Evolutionary conservation across 1,140 invertebrate species (phyloP), one percentile per base, ranked within the genome.

Genomic region (Aphaenogaster floridana): DNA sequence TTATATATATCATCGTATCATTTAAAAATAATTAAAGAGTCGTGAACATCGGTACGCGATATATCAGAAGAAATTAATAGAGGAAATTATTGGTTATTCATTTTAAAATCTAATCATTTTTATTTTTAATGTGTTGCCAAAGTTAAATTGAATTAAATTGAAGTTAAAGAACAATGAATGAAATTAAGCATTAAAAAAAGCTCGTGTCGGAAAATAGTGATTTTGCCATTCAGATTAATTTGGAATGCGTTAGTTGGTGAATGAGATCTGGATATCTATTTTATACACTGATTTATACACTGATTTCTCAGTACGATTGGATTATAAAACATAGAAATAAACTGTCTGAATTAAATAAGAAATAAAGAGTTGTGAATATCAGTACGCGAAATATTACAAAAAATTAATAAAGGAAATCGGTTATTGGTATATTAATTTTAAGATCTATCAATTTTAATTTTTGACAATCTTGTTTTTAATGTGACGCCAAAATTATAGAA

Each of bases 141-240:
- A 45, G 13, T 45, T 28, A 28, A 28, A 28, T 28, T 28, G 21
- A 28, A 28, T 28, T 28, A 28, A 28, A 28, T 28, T 28, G 21
- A 28, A 28, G 21, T 28, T 28, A 45, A 7, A 78, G 36, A 76
- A 74, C 9, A 34, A 28, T 13, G 7, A 59, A 63, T 61, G 17
- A 21, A 11, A 17, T 52, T 28, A 28, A 28, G 21, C 21, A 28
- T 28, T 28, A 28, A 42, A 42, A 57, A 76, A 39, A 15, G 36
- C 21, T 17, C 17, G 3, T 5, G 15, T 17, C 21, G 15, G 15
- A 72, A 34, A 50, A 36, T n/a, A n/a, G 28, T 54, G 8, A 21
- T n/a, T 68, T 42, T 42, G 8, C 4, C 15, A 69, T 13, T 54
- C 5, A 76, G 17, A 76, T 74, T 74, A 74, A 74, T 39, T 54